Base-by-base conservation (phyloP, 2,888 invertebrate genomes). In the Drosophila robusta region DNA sequence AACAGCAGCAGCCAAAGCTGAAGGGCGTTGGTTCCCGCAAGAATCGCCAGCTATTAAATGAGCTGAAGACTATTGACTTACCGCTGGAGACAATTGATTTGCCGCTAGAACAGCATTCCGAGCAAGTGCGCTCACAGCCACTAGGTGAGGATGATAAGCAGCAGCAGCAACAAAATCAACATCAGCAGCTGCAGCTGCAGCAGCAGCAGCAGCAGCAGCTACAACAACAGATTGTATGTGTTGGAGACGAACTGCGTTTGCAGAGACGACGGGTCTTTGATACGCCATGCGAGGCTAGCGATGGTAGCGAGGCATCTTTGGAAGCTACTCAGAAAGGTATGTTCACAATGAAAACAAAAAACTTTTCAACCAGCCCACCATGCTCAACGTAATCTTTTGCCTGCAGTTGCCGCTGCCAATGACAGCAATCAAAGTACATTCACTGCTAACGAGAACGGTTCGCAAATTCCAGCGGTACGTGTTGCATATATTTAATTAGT, bases 81-180 rank as follows among this genome's bases (percentile, higher is more conserved):
- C 51, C 63, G 61, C 70, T 90, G 46, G 91, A 89, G 26, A 45
- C 47, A 39, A 58, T 68, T 45, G 68, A 52, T 44, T 60, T 83
- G 50, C 86, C 87, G 51, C 80, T 90, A 75, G 80, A 89, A 42
- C 89, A 80, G 65, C 81, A 80, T 55, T 66, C 82, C 12, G 87
- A 90, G 34, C 90, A 90, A 62, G 92, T 93, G 39, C 92, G 94
- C 45, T 93, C 93, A 16, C 93, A 93, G 74, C 92, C 92, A 3
- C 82, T 92, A 61, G 93, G 92, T 2, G 93, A 92, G 65, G 92
- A 93, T 74, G 92, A 91, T 2, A 84, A 70, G 11, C 56, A 75
- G 7, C 64, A 69, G 11, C 36, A 58, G 16, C 64, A 42, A 11
- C 32, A 55, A 29, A 70, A 82, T 5, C 73, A 79, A 12, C 75